Percentiles rank a stretch among this genome's conserved stretches.
Evolutionary conservation across 2,113 vertebrate species (phyloP).

Genomic region (Pavo muticus): DNA sequence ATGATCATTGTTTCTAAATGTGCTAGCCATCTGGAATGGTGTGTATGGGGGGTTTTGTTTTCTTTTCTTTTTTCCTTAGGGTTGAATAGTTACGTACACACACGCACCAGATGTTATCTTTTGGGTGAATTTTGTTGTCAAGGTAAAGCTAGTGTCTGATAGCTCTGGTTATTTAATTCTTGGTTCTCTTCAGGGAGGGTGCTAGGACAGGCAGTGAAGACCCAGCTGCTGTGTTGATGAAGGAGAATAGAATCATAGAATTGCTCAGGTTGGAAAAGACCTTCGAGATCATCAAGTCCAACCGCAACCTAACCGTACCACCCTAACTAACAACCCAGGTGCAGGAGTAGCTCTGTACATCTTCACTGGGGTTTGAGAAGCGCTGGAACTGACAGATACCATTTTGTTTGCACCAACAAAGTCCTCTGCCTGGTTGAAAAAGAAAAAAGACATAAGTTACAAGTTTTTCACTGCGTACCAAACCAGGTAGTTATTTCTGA

Average conservation of each 20-base stretch:
- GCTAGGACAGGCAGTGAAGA: not conserved
- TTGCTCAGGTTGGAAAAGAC: no score
- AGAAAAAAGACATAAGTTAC: fast-evolving
- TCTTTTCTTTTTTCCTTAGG: not conserved
- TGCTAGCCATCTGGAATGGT: not conserved
- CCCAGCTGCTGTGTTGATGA: not conserved
- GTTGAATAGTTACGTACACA: not conserved
- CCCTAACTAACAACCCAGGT: not conserved
- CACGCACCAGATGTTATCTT: not conserved
- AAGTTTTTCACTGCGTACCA: not conserved
- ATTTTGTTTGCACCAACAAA: not conserved
- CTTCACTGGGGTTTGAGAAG: not conserved
- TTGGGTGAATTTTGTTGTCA: not conserved
- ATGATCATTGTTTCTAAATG: not conserved
- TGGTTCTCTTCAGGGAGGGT: not conserved
- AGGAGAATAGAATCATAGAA: not conserved
- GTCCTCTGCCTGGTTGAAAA: not conserved
- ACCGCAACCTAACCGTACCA: no score
- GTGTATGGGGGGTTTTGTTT: not conserved
- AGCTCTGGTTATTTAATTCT: not conserved
- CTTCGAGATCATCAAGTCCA: no score
- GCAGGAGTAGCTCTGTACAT: not conserved
- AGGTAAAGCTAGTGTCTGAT: not conserved
- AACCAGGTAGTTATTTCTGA: not conserved
- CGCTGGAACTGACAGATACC: not conserved